Evolutionary conservation across 2,888 invertebrate species (phyloP), one percentile per base, ranked within the genome.

Genomic region (Melitaea athalia): DNA sequence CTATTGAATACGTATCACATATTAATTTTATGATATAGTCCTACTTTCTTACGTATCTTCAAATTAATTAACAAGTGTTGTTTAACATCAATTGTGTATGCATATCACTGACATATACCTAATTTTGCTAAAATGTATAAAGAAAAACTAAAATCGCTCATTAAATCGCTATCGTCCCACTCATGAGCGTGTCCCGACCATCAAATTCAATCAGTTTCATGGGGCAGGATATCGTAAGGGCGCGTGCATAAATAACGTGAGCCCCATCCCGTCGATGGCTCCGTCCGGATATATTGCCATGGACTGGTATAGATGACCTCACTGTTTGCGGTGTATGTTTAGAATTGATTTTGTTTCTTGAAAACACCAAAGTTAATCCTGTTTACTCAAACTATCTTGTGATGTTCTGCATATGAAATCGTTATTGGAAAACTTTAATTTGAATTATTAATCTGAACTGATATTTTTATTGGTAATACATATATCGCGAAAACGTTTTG

Each of bases 201-300:
- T 77, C 43, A 80, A 86, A 88, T 89, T 89, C 89, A 90, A 90
- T 89, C 89, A 88, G 88, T 85, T 82, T 84, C 81, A 80, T 81
- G 79, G 81, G 80, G 80, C 85, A 81, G 85, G 84, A 85, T 66
- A 85, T 82, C 77, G 77, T 85, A 83, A 85, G 85, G 85, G 84
- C 77, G 81, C 77, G 84, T 88, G 87, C 88, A 89, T 89, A 90
- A 88, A 87, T 90, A 89, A 89, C 80, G 79, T 76, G 76, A 79
- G 77, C 80, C 79, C 79, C 78, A 71, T 76, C 72, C 70, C 73
- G 71, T 53, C 72, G 72, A 75, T 74, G 76, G 74, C 73, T 75
- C 77, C 74, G 67, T 63, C 60, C 70, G 75, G 78, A 80, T 74
- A 79, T 78, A 81, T 78, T 75, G 74, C 76, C 60, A 70, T 69